Percentiles rank a stretch among this genome's conserved stretches.
These are phyloP conservation scores for Eretmochelys imbricata DNA, from an alignment of 2,113 vertebrate genomes.

Conservation along the genomic window DNA sequence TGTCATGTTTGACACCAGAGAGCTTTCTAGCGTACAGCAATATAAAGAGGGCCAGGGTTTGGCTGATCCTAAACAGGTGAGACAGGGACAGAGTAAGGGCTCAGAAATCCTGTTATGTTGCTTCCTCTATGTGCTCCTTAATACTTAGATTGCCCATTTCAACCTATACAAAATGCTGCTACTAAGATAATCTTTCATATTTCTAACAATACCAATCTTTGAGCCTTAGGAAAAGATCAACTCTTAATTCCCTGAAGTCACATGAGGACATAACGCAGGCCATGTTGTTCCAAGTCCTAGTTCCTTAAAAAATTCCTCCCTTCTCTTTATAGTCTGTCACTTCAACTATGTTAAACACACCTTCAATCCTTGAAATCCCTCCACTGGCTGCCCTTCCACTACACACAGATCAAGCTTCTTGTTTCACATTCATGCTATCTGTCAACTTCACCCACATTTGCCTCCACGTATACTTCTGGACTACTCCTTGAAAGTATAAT, in stretches of 20 bases:
- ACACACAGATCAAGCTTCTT: no score
- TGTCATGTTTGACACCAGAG: not conserved
- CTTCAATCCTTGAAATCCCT: no score
- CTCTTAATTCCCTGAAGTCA: not conserved
- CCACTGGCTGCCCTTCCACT: no score
- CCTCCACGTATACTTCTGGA: no score
- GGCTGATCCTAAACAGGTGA: not conserved
- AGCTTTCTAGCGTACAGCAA: not conserved
- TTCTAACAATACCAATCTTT: not conserved
- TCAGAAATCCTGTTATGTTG: not conserved
- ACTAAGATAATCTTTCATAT: not conserved
- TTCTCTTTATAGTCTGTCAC: not conserved
- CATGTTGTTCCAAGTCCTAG: not conserved
- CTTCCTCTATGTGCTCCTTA: not conserved
- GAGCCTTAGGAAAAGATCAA: not conserved
- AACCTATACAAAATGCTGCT: not conserved
- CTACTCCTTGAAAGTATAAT: no score
- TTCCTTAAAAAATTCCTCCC: not conserved
- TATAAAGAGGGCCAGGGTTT: not conserved
- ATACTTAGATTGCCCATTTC: not conserved
- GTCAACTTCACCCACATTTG: no score
- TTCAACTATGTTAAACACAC: no score
- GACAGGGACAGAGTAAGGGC: not conserved
- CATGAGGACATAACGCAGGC: not conserved
- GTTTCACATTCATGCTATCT: no score